Conservation (phyloP, 2,797 vertebrate genomes). For the Hypotaenidia philippensis region DNA sequence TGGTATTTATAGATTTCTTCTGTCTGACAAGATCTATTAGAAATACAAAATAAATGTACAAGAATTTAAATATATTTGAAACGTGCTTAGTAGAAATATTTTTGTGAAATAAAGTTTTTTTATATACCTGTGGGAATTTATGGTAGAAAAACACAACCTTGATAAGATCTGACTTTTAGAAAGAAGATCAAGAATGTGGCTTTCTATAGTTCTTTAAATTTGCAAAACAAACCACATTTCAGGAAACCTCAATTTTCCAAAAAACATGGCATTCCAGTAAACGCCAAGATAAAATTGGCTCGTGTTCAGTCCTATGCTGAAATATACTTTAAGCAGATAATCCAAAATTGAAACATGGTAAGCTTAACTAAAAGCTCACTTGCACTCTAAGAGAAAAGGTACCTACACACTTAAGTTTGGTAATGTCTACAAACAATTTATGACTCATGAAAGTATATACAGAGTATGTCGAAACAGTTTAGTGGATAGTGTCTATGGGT, state of each 20-base stretch:
- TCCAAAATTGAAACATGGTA: background rate
- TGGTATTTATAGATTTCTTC: constrained; percentile 45
- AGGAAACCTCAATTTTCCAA: constrained; percentile 63
- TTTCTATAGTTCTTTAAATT: constrained; percentile 56
- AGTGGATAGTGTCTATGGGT: background rate
- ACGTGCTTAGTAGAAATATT: constrained; percentile 34
- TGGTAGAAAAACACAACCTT: constrained; percentile 8
- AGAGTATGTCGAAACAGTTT: background rate
- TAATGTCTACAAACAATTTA: background rate
- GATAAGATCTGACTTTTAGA: constrained; percentile 50
- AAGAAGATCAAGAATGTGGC: constrained; percentile 59
- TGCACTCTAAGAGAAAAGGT: background rate
- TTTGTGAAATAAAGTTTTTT: constrained; percentile 13
- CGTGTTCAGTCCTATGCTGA: background rate
- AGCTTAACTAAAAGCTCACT: background rate
- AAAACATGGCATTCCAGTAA: background rate
- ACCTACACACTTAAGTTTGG: background rate
- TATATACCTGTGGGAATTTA: background rate
- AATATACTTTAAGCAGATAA: constrained; percentile 9
- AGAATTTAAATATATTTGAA: background rate
- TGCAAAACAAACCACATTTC: constrained; percentile 72
- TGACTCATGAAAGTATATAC: background rate
- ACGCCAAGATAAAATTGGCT: constrained; percentile 39
- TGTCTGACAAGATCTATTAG: constrained; percentile 42
- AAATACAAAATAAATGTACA: constrained; percentile 13